Evolutionary conservation across 2,113 vertebrate species (phyloP), one percentile per base, ranked within the genome.

Genomic region (Dunckerocampus dactyliophorus): DNA sequence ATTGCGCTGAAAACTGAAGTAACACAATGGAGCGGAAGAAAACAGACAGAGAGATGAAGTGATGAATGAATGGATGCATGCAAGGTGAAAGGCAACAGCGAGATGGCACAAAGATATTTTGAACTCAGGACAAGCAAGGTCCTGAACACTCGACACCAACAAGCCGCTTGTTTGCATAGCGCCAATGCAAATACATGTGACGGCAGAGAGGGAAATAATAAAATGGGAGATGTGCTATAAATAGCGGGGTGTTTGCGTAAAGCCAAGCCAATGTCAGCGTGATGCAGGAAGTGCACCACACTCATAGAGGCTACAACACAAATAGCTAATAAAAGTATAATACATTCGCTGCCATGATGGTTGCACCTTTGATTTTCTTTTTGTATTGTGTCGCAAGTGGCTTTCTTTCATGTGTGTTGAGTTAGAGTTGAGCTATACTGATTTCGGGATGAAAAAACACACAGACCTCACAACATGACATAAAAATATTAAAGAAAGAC

Each of bases 21-120:
- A 86, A 85, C 84, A 87, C 82, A 87, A 87, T 73, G 72, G 77
- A 70, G 73, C 69, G 77, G 73, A 85, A 77, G 67, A 77, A 80
- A 84, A 82, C 71, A 82, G 51, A 72, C 62, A 69, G 64, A 47
- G 51, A 20, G 48, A 6, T 34, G 12, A 31, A 22, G 47, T 9
- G 54, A 43, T 54, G 54, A 63, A 53, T n/a, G 57, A 75, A 75
- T 63, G 81, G 72, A 72, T 76, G 77, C 65, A 69, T 47, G 65
- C 64, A 13, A 76, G 69, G 56, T 47, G 69, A 74, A 82, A 65
- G 63, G 73, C 67, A 59, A 62, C 47, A 71, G 64, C 54, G 63
- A 75, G 12, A 34, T 34, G 31, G 31, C 31, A 54, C 4, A 20
- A 39, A 42, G 39, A 14, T 43, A 4, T 43, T 43, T 43, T 43